A percentile compares a stretch with the other conserved stretches of the same genome.
phyloP scores from a whole-genome alignment of 2,888 invertebrate species.

The Dusona sp. region DNA sequence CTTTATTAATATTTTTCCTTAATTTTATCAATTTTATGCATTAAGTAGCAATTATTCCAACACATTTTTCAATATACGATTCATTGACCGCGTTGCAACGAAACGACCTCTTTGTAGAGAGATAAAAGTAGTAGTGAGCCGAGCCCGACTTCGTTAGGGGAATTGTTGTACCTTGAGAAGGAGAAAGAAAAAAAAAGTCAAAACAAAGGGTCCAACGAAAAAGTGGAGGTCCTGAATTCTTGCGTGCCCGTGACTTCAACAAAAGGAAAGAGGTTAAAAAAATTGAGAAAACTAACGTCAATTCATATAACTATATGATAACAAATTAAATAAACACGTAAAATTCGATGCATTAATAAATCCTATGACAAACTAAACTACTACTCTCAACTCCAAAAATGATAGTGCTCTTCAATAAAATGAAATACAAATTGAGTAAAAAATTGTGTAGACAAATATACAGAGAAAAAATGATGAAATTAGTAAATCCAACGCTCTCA shows the following conservation, averaged over 20 bases:
- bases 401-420: too few species aligned
- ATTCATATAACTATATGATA: background rate
- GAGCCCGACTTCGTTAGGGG: constrained; percentile 82
- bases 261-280: constrained; percentile 55
- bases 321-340: background rate
- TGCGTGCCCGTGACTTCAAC: constrained; percentile 36
- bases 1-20: too few species aligned
- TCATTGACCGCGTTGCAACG: background rate
- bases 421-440: background rate
- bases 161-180: constrained; percentile 76
- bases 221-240: constrained; percentile 44
- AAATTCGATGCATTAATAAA: background rate
- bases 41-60: too few species aligned
- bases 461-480: too few species aligned
- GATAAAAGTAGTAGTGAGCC: constrained; percentile 81
- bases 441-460: background rate
- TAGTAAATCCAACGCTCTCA: too few species aligned
- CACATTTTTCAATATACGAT: too few species aligned
- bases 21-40: too few species aligned
- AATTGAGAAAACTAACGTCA: background rate
- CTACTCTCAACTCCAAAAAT: too few species aligned
- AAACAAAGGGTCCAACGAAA: constrained; percentile 41
- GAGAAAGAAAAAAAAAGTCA: background rate
- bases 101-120: constrained; percentile 72
- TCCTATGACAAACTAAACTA: background rate